These are phyloP conservation scores for Gryllus longicercus DNA, from an alignment of 2,888 invertebrate species.

Conservation along the genomic window DNA sequence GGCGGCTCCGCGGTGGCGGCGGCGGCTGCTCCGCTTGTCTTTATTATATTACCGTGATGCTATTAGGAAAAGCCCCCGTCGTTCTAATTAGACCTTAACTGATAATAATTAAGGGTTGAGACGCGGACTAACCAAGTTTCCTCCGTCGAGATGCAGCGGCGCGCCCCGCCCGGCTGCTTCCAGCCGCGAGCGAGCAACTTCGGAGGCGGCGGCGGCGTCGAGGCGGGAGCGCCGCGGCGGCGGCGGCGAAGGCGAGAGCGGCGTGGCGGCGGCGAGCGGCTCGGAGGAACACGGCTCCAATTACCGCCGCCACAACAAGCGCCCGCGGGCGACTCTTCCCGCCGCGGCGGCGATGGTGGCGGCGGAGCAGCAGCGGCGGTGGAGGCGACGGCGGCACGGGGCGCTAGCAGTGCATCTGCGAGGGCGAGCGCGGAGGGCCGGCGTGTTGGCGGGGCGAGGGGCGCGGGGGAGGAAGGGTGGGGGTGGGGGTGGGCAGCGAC, in stretches of 20 bases:
- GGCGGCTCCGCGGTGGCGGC: conserved; percentile 36
- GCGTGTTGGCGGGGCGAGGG: neutral
- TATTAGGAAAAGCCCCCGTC: conserved; percentile 30
- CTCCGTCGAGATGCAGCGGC: conserved; percentile 11
- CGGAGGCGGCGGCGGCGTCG: neutral
- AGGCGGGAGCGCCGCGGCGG: neutral
- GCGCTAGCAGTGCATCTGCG: neutral
- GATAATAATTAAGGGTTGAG: conserved; percentile 30
- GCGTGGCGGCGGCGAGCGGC: neutral
- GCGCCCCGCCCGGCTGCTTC: neutral
- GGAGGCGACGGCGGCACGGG: neutral
- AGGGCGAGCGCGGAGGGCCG: neutral
- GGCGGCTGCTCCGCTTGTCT: conserved; percentile 21
- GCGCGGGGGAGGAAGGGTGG: too few relatives aligned
- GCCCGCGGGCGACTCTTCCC: conserved; percentile 11
- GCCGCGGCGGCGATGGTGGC: neutral
- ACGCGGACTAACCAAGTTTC: conserved; percentile 29
- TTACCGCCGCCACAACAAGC: conserved; percentile 17
- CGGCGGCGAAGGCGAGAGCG: neutral
- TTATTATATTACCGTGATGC: conserved; percentile 33
- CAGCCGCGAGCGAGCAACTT: conserved; percentile 17
- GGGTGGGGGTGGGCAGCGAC: neutral
- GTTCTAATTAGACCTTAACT: conserved; percentile 32
- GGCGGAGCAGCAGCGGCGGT: too few relatives aligned
- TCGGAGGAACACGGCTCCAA: conserved; percentile 1